phyloP scores from a whole-genome alignment of 1,140 invertebrate species.

The Augochlora pura region DNA sequence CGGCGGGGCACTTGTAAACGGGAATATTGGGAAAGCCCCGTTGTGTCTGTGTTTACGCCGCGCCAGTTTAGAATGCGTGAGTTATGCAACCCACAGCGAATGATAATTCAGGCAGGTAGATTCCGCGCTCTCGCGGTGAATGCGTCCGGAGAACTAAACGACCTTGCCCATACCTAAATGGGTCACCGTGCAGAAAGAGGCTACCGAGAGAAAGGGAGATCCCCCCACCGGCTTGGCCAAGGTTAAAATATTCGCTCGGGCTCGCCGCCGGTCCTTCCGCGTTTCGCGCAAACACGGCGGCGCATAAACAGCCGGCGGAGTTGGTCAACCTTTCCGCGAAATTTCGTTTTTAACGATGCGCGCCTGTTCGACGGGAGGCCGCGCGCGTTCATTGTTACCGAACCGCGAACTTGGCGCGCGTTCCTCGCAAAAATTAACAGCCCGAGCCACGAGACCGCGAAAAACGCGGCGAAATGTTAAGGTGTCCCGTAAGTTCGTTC shows the following conservation, averaged over 20 bases:
- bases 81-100: slow-evolving; percentile 38
- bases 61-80: background rate
- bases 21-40: background rate
- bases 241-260: slow-evolving; percentile 34
- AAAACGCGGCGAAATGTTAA: too few species aligned
- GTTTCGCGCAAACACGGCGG: background rate
- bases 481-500: too few species aligned
- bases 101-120: slow-evolving; percentile 48
- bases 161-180: slow-evolving; percentile 49
- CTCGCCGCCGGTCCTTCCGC: slow-evolving; percentile 33
- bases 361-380: too few species aligned
- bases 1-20: too few species aligned
- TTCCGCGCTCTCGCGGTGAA: slow-evolving; percentile 39
- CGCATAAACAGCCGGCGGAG: background rate
- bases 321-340: too few species aligned
- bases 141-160: slow-evolving; percentile 36
- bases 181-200: slow-evolving; percentile 43
- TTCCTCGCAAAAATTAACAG: too few species aligned
- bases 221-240: slow-evolving; percentile 30
- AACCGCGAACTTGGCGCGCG: too few species aligned
- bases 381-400: too few species aligned
- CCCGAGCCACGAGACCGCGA: too few species aligned
- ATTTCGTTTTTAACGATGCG: too few species aligned
- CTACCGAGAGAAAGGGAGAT: slow-evolving; percentile 41
- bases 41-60: background rate